A percentile compares a stretch with the other conserved stretches of the same genome.
Evolutionary conservation across 2,797 vertebrate species (phyloP).

Genomic region (Graptemys geographica): DNA sequence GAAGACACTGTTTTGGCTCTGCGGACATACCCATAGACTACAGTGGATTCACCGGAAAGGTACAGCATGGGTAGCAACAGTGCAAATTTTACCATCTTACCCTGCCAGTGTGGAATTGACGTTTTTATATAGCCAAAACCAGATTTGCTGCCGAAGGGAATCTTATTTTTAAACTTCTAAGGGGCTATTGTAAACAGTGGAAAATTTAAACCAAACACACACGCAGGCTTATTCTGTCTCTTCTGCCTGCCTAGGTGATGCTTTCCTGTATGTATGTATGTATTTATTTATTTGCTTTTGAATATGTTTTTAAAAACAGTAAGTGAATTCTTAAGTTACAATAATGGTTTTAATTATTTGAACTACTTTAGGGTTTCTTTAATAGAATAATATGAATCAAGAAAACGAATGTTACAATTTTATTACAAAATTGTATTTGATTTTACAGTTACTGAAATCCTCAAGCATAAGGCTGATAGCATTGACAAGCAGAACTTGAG

Average conservation of each 20-base stretch:
- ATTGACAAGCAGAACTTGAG: conserved; percentile 3
- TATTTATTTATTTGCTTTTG: neutral
- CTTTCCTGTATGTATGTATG: neutral
- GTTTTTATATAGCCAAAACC: neutral
- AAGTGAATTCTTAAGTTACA: neutral
- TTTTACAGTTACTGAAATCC: conserved; percentile 36
- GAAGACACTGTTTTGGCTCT: too few species aligned
- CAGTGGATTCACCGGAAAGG: neutral
- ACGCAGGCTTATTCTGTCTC: neutral
- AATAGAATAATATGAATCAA: neutral
- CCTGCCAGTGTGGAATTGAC: neutral
- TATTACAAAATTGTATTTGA: neutral
- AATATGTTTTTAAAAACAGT: neutral
- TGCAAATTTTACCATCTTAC: neutral
- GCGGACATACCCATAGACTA: neutral
- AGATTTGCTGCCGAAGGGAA: neutral
- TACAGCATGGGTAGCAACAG: neutral
- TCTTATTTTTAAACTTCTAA: conserved; percentile 48
- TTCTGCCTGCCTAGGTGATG: neutral
- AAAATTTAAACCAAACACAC: neutral
- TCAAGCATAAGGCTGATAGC: neutral
- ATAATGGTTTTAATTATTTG: neutral
- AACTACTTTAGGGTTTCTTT: neutral
- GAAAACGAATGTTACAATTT: neutral
- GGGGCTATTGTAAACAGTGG: neutral